Base-by-base conservation (phyloP, 1,140 invertebrate genomes). In the Solen grandis region DNA sequence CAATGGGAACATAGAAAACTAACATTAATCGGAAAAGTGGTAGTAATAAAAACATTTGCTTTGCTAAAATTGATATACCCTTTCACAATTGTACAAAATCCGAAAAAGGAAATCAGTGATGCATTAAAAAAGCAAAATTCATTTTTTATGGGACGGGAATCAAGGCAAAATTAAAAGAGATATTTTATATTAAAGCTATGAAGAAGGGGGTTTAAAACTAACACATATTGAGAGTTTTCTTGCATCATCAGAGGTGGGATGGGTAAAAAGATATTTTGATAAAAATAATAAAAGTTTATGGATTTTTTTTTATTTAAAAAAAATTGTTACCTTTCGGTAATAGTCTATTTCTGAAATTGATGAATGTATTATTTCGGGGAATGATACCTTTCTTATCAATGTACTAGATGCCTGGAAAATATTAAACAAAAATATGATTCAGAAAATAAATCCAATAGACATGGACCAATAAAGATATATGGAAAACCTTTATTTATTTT, bases 181-280 rank as follows among this genome's bases (percentile, higher is more conserved):
- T 22, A 66, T 27, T 19, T 8, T 66, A n/a, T 5, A 22, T 35
- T 41, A 38, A 13, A 38, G n/a, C 3, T 25, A 22, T 46, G 63
- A 66, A 25, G 16, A 41, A 25, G 63, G 63, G 27, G 63, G 35
- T 16, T 25, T 66, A n/a, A 66, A 66, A 66, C 29, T 66, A n/a
- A 66, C 63, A 1, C 31, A 65, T 65, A 66, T 66, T 0, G 13
- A 36, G 14, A 19, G 16, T 25, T 66, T 66, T 25, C 14, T 66
- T 41, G 5, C 16, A 16, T 38, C 36, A 41, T 41, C 29, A 41
- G 50, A 66, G 36, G 33, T 41, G 13, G 27, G 35, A 19, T 66
- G 36, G 33, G 63, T 66, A 1, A 66, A 41, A 66, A 41, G 35
- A 16, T 38, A n/a, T 41, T 38, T n/a, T 41, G 25, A 19, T 66